These are phyloP conservation scores for Propithecus perrieri DNA, from an alignment of 2,797 vertebrate genomes.

Conservation along the genomic window DNA sequence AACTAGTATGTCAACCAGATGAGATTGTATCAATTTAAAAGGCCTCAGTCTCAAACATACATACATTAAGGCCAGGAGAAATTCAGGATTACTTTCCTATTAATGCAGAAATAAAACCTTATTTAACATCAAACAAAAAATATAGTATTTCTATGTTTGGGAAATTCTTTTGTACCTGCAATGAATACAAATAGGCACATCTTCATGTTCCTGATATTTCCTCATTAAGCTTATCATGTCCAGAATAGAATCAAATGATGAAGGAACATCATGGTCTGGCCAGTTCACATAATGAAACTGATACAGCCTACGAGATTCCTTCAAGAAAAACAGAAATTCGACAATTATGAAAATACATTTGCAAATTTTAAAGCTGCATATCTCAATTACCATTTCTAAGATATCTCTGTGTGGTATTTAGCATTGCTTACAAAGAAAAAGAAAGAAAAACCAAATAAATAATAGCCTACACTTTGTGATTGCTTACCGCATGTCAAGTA, in stretches of 20 bases:
- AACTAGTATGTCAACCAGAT: background rate
- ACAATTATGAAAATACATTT: background rate
- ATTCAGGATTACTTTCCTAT: background rate
- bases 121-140: background rate
- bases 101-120: background rate
- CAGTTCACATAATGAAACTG: constrained; percentile 99
- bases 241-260: constrained; percentile 98
- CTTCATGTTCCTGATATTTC: constrained; percentile 95
- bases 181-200: constrained; percentile 95
- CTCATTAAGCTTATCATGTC: constrained; percentile 99
- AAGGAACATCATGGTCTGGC: constrained; percentile 99
- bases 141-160: background rate
- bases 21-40: background rate
- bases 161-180: constrained; percentile 89
- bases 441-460: background rate
- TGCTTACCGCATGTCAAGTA: background rate
- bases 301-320: constrained; percentile 95
- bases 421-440: background rate
- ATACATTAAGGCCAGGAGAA: background rate
- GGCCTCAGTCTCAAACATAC: background rate
- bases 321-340: constrained; percentile 54
- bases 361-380: background rate
- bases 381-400: constrained; percentile 43
- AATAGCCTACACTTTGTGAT: background rate
- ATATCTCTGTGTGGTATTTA: background rate